Evolutionary conservation across 2,888 invertebrate genomes (phyloP), one percentile per base, ranked within the genome.

Genomic region (Caenorhabditis sinica): DNA sequence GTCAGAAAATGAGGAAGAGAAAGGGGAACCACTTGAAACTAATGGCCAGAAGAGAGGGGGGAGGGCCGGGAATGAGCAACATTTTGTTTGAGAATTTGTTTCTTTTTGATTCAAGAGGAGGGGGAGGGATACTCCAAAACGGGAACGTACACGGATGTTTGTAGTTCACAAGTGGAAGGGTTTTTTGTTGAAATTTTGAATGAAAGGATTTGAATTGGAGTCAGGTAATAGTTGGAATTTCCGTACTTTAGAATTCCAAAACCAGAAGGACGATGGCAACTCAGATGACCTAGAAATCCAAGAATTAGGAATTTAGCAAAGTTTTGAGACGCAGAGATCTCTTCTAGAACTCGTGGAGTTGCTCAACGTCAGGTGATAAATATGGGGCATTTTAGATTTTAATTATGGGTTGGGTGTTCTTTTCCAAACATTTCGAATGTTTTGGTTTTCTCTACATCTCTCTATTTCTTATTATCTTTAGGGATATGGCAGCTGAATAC

Each of bases 21-120:
- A 45, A 9, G 5, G 40, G 13, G 40, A 60, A 72, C 79, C 79
- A 79, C 79, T 79, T 79, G 79, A 79, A 43, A 56, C 72, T 79
- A 79, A 79, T 79, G 79, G 63, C 43, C 28, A 23, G 13, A 56
- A 58, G 30, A 45, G 20, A 17, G 0, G 51, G 53, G 28, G 43
- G 20, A 43, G n/a, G 66, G n/a, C n/a, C n/a, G 66, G 75, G n/a
- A 68, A 71, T 17, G 51, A 69, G 69, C 69, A 40, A 53, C 23
- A 74, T 45, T 63, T 49, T 56, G 28, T 15, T 5, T n/a, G n/a
- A n/a, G n/a, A n/a, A n/a, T n/a, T n/a, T 68, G 60, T 63, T 71
- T 61, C 68, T 75, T 75, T 66, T 51, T 36, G 25, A 63, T 56
- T 40, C 33, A 30, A 49, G 20, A 30, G 30, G 43, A 25, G 2